Percentiles rank a stretch among this genome's conserved stretches.
phyloP scores from a whole-genome alignment of 2,113 vertebrate species.

The Axis porcinus region DNA sequence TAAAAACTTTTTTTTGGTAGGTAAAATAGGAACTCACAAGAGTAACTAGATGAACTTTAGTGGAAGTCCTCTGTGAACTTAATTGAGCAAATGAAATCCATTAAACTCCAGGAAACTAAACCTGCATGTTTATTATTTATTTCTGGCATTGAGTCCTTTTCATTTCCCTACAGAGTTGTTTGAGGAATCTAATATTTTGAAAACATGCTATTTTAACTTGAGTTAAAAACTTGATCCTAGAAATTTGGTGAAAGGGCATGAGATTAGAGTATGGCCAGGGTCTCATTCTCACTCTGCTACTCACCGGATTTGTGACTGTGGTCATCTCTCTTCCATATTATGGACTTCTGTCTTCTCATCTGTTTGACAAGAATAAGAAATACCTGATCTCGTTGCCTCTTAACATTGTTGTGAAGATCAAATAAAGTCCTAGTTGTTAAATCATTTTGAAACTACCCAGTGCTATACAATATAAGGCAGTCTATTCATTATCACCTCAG shows the following conservation, averaged over 20 bases:
- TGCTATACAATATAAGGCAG: not conserved
- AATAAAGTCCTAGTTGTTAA: slow-evolving; percentile 5
- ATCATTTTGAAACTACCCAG: slow-evolving; percentile 13
- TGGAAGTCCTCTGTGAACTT: slow-evolving; percentile 29
- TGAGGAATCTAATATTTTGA: not conserved
- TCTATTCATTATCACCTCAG: slow-evolving; percentile 55
- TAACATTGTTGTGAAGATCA: not conserved
- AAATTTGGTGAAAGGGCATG: not conserved
- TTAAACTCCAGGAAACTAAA: slow-evolving; percentile 29
- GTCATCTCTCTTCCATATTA: not conserved
- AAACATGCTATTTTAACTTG: not conserved
- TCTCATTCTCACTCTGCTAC: not conserved
- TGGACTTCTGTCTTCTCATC: not conserved
- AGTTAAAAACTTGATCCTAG: not conserved
- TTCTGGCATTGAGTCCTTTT: slow-evolving; percentile 22
- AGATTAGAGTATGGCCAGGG: not conserved
- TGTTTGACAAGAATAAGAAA: not conserved
- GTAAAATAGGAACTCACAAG: slow-evolving; percentile 24
- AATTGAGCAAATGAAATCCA: not conserved
- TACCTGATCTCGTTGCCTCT: not conserved
- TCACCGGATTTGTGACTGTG: not conserved
- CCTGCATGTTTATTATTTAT: slow-evolving; percentile 1
- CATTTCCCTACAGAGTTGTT: not conserved
- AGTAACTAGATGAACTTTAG: not conserved
- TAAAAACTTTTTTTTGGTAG: not conserved